These are phyloP conservation scores for Limnothrissa miodon DNA, from an alignment of 2,113 vertebrate species.

Conservation along the genomic window DNA sequence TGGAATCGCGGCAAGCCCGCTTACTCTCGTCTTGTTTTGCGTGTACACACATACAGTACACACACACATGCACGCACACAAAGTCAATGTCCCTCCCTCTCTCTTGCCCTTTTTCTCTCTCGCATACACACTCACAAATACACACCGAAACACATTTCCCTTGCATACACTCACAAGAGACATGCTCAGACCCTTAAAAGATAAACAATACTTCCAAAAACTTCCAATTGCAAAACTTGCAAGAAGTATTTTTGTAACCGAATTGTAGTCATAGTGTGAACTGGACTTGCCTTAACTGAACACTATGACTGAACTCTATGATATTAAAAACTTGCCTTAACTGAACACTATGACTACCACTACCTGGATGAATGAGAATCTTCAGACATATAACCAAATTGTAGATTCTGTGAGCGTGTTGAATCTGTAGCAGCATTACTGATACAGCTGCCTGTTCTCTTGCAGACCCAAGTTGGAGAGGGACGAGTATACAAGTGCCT, in stretches of 20 bases:
- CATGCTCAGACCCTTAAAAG: background rate
- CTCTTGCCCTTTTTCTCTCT: background rate
- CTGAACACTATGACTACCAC: too few relatives aligned
- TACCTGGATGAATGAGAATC: too few relatives aligned
- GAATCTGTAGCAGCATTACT: background rate
- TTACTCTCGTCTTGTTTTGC: too few relatives aligned
- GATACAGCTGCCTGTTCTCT: slow-evolving; percentile 32
- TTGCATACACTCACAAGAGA: background rate
- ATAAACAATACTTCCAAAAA: background rate
- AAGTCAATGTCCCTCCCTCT: background rate
- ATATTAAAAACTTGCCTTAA: too few relatives aligned
- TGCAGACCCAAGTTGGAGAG: slow-evolving; percentile 85
- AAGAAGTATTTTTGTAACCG: background rate
- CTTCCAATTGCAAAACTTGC: background rate
- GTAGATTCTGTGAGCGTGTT: background rate
- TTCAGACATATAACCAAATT: too few relatives aligned
- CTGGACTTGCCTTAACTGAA: too few relatives aligned
- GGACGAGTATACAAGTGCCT: slow-evolving; percentile 89
- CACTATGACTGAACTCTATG: too few relatives aligned
- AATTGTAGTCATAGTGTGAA: too few relatives aligned
- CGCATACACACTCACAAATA: background rate
- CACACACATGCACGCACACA: too few relatives aligned
- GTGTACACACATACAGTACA: too few relatives aligned
- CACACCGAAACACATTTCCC: background rate
- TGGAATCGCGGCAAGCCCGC: background rate